Evolutionary conservation across 2,888 invertebrate species (phyloP), one percentile per base, ranked within the genome.

Genomic region (Conops quadrifasciatus): DNA sequence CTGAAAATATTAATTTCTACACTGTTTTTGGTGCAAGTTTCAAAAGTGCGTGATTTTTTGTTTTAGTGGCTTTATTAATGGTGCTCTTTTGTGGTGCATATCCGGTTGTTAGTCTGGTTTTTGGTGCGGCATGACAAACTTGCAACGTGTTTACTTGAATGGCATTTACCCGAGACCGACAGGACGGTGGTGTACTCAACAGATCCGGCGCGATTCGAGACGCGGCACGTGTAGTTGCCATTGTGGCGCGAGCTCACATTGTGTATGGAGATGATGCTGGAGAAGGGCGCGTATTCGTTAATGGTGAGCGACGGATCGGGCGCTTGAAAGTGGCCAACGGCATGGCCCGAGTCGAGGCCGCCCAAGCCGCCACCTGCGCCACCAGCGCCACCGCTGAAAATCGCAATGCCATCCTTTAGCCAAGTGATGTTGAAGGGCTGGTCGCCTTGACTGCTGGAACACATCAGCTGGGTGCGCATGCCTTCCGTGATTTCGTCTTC

Each of bases 401-500:
- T 87, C 47, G 85, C 81, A 75, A 82, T 80, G 75, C 85, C 83
- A 79, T 88, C 87, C 81, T 87, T 84, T 66, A 87, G 83, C 88
- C 88, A 88, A 24, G 88, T 87, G 77, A 88, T 88, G 83, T 88
- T 88, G 79, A 88, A 87, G 45, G 88, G 88, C 80, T 87, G 88
- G 80, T 88, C 88, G 71, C 88, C 88, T 83, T 88, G 88, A 81
- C 88, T 88, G 76, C 88, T 87, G 70, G 88, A 87, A 82, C 89
- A 89, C 87, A 89, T 88, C 74, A 89, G 84, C 86, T 94, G 93
- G 78, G 91, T 92, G 75, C 93, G 91, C 88, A 93, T 92, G 78
- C 93, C 94, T 83, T 92, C 91, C 83, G 90, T 91, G 81, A 93
- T 90, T 81, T 92, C 91, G 80, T 90, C 89, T 85, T 93, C 93